Evolutionary conservation across 2,797 vertebrate species (phyloP).

Genomic region (Hippocampus kuda): DNA sequence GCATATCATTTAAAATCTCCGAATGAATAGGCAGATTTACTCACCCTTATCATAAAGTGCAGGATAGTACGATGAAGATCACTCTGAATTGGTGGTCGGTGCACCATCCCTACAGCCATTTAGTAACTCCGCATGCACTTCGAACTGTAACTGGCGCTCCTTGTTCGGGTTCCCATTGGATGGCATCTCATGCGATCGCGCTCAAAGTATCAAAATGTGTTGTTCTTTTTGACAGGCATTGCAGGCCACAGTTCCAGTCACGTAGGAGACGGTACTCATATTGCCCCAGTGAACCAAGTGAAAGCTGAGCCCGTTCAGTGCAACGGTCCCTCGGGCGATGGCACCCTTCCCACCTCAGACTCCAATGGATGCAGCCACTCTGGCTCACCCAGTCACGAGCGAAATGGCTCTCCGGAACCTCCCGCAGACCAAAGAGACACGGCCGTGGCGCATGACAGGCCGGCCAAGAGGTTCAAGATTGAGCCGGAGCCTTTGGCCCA

Average conservation of each 20-base stretch:
- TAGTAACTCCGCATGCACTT: too few species aligned
- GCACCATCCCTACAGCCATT: too few species aligned
- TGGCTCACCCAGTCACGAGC: conserved; percentile 57
- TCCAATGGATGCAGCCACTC: conserved; percentile 75
- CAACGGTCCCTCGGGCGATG: conserved; percentile 71
- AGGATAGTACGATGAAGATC: too few species aligned
- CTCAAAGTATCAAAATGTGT: too few species aligned
- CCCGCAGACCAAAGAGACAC: conserved; percentile 61
- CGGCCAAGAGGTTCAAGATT: conserved; percentile 77
- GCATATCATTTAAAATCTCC: too few species aligned
- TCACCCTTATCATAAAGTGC: too few species aligned
- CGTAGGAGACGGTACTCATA: conserved; percentile 32
- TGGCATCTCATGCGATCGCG: too few species aligned
- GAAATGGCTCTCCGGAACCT: conserved; percentile 55
- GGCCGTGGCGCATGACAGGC: conserved; percentile 67
- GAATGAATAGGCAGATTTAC: too few species aligned
- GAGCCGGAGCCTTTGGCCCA: conserved; percentile 66
- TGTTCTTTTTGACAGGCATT: conserved; percentile 58
- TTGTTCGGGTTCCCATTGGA: too few species aligned
- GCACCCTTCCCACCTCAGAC: conserved; percentile 50
- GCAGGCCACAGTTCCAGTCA: conserved; percentile 64
- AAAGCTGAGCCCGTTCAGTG: conserved; percentile 66
- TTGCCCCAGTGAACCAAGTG: conserved; percentile 54
- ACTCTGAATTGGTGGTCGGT: too few species aligned
- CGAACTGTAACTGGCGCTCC: too few species aligned